Evolutionary conservation across 2,888 invertebrate genomes (phyloP), one percentile per base, ranked within the genome.

Genomic region (Limnephilus auricula): DNA sequence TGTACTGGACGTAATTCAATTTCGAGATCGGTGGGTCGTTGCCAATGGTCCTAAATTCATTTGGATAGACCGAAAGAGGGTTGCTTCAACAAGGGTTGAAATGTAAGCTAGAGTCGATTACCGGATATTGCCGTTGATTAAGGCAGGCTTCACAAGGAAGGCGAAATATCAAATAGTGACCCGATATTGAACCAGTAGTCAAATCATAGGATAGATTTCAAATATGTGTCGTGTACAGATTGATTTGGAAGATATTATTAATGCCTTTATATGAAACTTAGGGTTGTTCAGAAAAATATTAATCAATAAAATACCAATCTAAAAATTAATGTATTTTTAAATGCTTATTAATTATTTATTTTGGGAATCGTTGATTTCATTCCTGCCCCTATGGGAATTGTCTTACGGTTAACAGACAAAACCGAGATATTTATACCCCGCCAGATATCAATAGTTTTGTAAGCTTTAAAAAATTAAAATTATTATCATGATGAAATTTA

Each of bases 21-120:
- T 90, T 50, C 13, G 32, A 50, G 34, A 89, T 89, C n/a, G 50
- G 45, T 45, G 80, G 89, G 80, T 45, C 79, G 87, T 30, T 87
- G 15, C 34, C 30, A 45, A 31, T 31, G 34, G 37, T 18, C 87
- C 87, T 86, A 34, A 88, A 88, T 34, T 88, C 87, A 78, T 78
- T 88, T n/a, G 65, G 87, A 88, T 88, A 88, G 65, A 65, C 65
- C 65, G 65, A 65, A 65, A 65, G 65, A 65, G 78, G 87, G 87
- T 25, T 79, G 87, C 9, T 32, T 34, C 65, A 34, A 88, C 87
- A 79, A 78, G 87, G 87, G 87, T 32, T 34, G 87, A 40, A 89
- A 89, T 89, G 80, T 80, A 89, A 89, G 89, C 80, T 80, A 89
- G 45, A 89, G 80, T 89, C 89, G 80, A 89, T 89, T 89, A 89